Conservation (phyloP, 2,113 vertebrate genomes). For the Hemibates koningsi region DNA sequence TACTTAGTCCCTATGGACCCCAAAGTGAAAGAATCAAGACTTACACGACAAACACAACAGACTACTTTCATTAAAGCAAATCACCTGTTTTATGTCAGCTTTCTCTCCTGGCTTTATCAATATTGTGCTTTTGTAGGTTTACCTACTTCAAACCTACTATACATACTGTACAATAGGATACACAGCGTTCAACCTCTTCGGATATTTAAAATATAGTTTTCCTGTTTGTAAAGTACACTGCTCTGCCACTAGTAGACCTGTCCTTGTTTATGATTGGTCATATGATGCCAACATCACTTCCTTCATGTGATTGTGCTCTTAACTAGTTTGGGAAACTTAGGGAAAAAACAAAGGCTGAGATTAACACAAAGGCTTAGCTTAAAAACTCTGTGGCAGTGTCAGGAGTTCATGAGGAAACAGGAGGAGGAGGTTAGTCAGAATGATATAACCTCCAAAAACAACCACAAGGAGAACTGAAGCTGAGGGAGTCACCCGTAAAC, state of each 20-base stretch:
- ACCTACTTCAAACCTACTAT: neutral
- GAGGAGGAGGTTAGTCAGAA: neutral
- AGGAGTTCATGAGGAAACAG: neutral
- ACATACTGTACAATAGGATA: neutral
- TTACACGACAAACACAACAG: neutral
- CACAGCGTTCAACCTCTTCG: fast-evolving
- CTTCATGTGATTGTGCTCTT: neutral
- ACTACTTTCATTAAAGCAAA: neutral
- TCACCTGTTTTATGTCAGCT: neutral
- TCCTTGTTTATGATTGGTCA: neutral
- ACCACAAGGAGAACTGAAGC: neutral
- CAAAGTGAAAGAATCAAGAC: neutral
- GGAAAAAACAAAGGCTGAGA: neutral
- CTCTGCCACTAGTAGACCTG: neutral
- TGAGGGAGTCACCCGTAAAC: neutral
- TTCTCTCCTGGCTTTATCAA: neutral
- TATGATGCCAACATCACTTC: neutral
- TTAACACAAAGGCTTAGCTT: neutral
- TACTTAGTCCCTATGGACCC: neutral
- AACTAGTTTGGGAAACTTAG: neutral
- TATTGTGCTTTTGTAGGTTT: neutral
- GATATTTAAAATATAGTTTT: neutral
- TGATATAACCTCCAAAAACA: neutral
- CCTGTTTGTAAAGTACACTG: neutral
- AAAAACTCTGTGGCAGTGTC: neutral